Percentiles rank a stretch among this genome's conserved stretches.
These are phyloP conservation scores for Catharus bicknelli DNA, from an alignment of 2,113 vertebrate species.

Conservation along the genomic window DNA sequence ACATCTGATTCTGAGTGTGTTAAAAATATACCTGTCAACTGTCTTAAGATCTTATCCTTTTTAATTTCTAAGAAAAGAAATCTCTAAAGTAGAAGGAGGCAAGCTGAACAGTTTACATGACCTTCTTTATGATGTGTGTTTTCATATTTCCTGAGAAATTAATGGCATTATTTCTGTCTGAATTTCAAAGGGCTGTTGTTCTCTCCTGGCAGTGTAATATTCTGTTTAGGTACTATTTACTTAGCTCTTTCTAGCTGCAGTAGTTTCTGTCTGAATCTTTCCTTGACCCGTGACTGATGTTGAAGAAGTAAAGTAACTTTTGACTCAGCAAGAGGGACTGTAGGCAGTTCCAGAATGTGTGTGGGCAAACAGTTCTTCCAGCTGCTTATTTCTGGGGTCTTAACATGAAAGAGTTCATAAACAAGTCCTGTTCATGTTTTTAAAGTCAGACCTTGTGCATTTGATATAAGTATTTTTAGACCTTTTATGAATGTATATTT, in stretches of 20 bases:
- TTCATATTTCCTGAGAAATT: background rate
- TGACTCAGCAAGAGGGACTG: background rate
- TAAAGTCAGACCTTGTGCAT: background rate
- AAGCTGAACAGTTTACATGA: background rate
- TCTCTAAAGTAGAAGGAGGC: background rate
- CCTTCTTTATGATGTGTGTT: background rate
- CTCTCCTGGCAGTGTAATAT: background rate
- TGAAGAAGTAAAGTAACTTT: constrained; percentile 26
- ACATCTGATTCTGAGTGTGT: background rate
- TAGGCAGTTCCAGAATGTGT: constrained; percentile 58
- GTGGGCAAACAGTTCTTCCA: constrained; percentile 51
- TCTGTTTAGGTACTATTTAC: background rate
- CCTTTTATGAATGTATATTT: background rate
- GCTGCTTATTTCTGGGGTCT: constrained; percentile 15
- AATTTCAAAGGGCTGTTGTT: background rate
- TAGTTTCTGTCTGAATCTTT: background rate
- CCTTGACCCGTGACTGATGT: background rate
- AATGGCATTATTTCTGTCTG: background rate
- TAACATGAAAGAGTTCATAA: background rate
- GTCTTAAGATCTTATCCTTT: background rate
- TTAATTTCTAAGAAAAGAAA: background rate
- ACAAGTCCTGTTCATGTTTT: background rate
- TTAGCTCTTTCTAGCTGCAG: background rate
- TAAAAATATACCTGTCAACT: background rate
- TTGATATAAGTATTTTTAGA: background rate